phyloP scores from a whole-genome alignment of 1,140 invertebrate species.

The Tyrophagus putrescentiae region DNA sequence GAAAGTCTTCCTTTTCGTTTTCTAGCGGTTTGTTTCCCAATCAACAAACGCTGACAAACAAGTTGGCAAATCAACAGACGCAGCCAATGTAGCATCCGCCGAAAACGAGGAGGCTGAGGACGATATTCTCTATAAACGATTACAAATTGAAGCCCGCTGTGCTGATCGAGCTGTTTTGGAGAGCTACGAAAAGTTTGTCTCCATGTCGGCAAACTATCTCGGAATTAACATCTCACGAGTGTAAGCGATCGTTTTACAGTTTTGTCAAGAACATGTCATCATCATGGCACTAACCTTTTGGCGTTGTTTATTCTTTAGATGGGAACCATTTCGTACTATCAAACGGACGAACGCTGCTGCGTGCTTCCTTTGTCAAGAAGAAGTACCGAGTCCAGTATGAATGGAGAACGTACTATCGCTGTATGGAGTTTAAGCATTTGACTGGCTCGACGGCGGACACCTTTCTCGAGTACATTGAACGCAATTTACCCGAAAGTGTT shows the following conservation, averaged over 20 bases:
- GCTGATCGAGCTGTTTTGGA: constrained; percentile 69
- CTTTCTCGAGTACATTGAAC: constrained; percentile 85
- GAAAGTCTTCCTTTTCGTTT: not conserved
- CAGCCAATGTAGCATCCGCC: not conserved
- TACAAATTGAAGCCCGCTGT: constrained; percentile 72
- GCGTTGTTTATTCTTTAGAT: constrained; percentile 41
- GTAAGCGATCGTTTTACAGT: constrained; percentile 36
- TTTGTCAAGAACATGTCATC: not conserved
- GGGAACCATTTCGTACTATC: constrained; percentile 51
- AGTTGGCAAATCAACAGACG: not conserved
- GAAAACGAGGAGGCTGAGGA: constrained; percentile 30
- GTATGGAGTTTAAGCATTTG: constrained; percentile 51
- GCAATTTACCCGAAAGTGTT: constrained; percentile 93
- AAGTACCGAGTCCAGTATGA: constrained; percentile 94
- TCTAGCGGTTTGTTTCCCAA: no score
- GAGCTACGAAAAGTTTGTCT: constrained; percentile 69
- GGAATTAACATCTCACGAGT: constrained; percentile 54
- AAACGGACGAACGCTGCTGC: constrained; percentile 62
- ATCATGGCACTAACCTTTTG: not conserved
- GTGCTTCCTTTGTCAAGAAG: constrained; percentile 77
- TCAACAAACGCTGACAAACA: no score
- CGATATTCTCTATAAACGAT: constrained; percentile 61
- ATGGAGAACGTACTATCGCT: constrained; percentile 74
- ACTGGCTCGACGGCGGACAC: constrained; percentile 91
- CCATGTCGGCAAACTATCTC: constrained; percentile 57